phyloP scores from a whole-genome alignment of 2,797 vertebrate genomes.

The Scolopax rusticola region DNA sequence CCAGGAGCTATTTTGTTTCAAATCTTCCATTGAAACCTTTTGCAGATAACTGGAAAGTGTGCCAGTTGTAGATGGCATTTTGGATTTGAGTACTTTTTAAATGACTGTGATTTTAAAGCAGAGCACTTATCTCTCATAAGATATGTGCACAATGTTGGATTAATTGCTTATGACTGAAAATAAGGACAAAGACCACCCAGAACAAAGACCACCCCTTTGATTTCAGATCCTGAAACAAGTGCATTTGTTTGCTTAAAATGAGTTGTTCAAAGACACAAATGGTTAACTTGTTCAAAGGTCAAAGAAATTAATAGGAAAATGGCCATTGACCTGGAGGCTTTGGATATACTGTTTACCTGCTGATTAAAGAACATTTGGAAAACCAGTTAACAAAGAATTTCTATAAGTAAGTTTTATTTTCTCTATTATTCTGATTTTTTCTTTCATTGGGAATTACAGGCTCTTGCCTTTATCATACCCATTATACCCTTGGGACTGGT shows the following conservation, averaged over 20 bases:
- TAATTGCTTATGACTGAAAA: slow-evolving; percentile 21
- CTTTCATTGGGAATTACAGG: neutral
- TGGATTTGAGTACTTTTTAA: neutral
- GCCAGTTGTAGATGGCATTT: neutral
- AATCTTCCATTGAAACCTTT: slow-evolving; percentile 48
- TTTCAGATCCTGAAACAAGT: neutral
- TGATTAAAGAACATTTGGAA: neutral
- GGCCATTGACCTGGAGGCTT: neutral
- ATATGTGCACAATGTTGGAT: neutral
- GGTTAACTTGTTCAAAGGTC: neutral
- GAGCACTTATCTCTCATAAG: neutral
- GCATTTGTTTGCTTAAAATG: neutral
- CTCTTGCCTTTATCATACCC: neutral
- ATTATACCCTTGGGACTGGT: neutral
- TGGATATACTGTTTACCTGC: neutral
- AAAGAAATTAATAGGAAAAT: neutral
- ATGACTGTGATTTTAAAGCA: neutral
- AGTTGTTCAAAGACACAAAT: neutral
- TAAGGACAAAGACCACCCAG: slow-evolving; percentile 7
- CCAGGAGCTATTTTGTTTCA: slow-evolving; percentile 53
- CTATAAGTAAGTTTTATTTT: neutral
- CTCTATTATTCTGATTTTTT: neutral
- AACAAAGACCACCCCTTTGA: neutral
- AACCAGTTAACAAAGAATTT: neutral
- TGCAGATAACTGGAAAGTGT: neutral